Evolutionary conservation across 1,140 invertebrate genomes (phyloP), one percentile per base, ranked within the genome.

Genomic region (Drosophila bifasciata): DNA sequence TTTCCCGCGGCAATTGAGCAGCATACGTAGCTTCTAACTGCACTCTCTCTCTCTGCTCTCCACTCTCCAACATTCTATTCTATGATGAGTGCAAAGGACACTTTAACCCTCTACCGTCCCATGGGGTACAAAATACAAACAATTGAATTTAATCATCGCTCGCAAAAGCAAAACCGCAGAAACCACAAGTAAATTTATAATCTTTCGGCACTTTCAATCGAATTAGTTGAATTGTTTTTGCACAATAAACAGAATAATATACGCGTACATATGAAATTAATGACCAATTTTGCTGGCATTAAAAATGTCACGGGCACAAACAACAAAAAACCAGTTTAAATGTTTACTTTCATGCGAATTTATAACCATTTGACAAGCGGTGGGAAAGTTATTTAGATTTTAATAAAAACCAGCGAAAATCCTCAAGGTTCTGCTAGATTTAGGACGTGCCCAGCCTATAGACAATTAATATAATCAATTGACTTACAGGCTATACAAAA

Each of bases 291-390:
- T 15, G 13, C 21, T 28, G 53, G 50, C 43, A 39, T 44, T 60
- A 40, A 61, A 63, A 68, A 57, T 63, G 52, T 57, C 62, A 55
- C 56, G 41, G 17, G 36, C 19, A 21, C 19, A 21, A 21, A n/a
- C n/a, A n/a, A 9, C 39, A 32, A 17, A 48, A 71, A 73, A 73
- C 72, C 66, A 73, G 79, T 79, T 69, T 25, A 48, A 57, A 39
- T 66, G 46, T 69, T 21, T 8, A 40, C 9, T 40, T 11, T 52
- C 13, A 45, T 25, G 16, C 11, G 52, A 71, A 78, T 76, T 71
- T 66, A 71, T 66, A 64, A 53, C 45, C 68, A 58, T 57, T 62
- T 71, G 57, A 67, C 52, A 63, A 59, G 53, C 45, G 21, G 57
- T 79, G 76, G 45, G 73, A 79, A 79, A 62, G 57, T 43, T 40